Conservation (phyloP, 2,113 vertebrate species). For the Heterocephalus glaber region DNA sequence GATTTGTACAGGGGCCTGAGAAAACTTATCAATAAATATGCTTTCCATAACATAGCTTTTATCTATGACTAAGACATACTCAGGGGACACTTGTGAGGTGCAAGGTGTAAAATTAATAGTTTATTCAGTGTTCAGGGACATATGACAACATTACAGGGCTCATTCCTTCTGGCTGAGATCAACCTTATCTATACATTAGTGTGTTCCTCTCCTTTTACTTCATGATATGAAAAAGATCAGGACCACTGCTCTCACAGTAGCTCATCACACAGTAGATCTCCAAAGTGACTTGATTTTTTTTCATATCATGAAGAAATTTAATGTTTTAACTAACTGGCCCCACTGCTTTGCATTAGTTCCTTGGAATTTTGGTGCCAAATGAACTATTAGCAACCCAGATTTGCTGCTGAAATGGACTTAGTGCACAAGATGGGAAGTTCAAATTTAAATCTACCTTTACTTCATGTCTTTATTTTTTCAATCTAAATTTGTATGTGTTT, state of each 20-base stretch:
- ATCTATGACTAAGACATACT: neutral
- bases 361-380: neutral
- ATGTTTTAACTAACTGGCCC: neutral
- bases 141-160: neutral
- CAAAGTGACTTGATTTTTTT: neutral
- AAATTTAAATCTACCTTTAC: neutral
- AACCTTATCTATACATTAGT: neutral
- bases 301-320: neutral
- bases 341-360: neutral
- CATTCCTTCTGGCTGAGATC: neutral
- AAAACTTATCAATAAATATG: neutral
- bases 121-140: neutral
- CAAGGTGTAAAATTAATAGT: neutral
- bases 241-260: neutral
- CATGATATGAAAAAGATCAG: neutral
- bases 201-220: neutral
- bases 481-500: neutral
- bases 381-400: neutral
- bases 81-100: neutral
- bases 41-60: neutral
- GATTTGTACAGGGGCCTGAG: neutral
- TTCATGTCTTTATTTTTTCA: slow-evolving; percentile 2
- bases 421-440: neutral
- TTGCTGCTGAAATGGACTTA: neutral
- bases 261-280: neutral